Conservation (phyloP, 1,140 invertebrate species). For the Tetragnatha versicolor region DNA sequence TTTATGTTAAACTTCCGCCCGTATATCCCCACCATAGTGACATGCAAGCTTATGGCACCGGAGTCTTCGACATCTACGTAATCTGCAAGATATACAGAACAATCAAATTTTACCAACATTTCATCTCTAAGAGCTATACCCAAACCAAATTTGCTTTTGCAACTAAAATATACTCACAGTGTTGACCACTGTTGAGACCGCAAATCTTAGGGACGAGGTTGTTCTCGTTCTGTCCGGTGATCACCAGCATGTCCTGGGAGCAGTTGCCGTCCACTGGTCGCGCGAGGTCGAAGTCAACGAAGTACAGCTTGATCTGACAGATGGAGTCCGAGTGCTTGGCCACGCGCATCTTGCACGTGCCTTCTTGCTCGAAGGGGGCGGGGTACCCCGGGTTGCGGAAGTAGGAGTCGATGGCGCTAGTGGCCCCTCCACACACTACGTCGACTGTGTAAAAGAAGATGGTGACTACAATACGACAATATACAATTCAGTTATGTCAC, state of each 20-base stretch:
- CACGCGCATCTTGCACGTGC: conserved; percentile 56
- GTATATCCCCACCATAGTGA: conserved; percentile 72
- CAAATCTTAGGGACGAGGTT: conserved; percentile 77
- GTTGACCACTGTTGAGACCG: conserved; percentile 81
- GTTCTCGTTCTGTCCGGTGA: conserved; percentile 73
- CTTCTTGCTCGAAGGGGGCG: conserved; percentile 31
- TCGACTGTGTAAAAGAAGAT: conserved; percentile 50
- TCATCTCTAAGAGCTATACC: too few relatives aligned
- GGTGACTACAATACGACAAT: neutral
- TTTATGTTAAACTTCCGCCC: conserved; percentile 78
- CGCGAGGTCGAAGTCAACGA: conserved; percentile 71
- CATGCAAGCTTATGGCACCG: conserved; percentile 57
- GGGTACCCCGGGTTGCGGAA: conserved; percentile 58
- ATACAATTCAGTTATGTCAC: neutral
- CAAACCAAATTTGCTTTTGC: neutral
- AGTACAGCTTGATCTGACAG: conserved; percentile 82
- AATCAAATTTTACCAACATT: too few relatives aligned
- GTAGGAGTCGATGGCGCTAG: conserved; percentile 52
- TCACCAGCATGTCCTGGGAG: conserved; percentile 73
- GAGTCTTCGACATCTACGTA: conserved; percentile 59
- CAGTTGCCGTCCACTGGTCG: conserved; percentile 75
- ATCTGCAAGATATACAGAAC: conserved; percentile 52
- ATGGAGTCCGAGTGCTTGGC: conserved; percentile 63
- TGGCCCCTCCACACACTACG: conserved; percentile 53
- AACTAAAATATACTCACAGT: conserved; percentile 71